Conservation (phyloP, 2,797 vertebrate species). For the Limnodromus scolopaceus region DNA sequence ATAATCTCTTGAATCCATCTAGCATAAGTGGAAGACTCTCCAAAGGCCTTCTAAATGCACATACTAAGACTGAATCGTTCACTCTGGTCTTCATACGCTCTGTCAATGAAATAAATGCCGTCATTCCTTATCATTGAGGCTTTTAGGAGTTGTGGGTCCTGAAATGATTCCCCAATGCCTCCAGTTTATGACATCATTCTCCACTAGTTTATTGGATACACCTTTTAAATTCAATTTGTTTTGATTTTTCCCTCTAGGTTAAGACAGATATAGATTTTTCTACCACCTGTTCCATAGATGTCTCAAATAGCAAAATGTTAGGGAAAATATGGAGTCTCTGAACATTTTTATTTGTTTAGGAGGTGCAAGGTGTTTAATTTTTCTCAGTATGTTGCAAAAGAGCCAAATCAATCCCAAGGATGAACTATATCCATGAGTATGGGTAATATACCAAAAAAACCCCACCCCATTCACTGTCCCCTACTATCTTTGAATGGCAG, state of each 20-base stretch:
- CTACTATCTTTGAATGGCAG: not conserved
- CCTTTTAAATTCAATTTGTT: not conserved
- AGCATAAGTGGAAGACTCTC: not conserved
- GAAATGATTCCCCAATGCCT: not conserved
- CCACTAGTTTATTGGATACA: not conserved
- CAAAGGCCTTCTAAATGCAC: not conserved
- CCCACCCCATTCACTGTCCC: not conserved
- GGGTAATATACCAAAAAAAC: not conserved
- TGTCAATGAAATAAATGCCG: not conserved
- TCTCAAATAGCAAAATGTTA: not conserved
- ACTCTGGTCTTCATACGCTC: not conserved
- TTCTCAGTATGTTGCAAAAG: not conserved
- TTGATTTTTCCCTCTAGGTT: not conserved
- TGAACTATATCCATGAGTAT: not conserved
- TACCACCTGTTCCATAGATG: not conserved
- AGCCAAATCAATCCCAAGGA: not conserved
- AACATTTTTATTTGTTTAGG: constrained; percentile 18
- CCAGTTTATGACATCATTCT: not conserved
- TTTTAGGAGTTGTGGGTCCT: not conserved
- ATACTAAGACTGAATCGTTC: not conserved
- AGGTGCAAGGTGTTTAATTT: not conserved
- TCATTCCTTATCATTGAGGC: not conserved
- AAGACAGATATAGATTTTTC: not conserved
- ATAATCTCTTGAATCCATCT: not conserved
- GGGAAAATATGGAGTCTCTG: not conserved